Conservation (phyloP, 2,888 invertebrate genomes). For the Drosophila mulleri region DNA sequence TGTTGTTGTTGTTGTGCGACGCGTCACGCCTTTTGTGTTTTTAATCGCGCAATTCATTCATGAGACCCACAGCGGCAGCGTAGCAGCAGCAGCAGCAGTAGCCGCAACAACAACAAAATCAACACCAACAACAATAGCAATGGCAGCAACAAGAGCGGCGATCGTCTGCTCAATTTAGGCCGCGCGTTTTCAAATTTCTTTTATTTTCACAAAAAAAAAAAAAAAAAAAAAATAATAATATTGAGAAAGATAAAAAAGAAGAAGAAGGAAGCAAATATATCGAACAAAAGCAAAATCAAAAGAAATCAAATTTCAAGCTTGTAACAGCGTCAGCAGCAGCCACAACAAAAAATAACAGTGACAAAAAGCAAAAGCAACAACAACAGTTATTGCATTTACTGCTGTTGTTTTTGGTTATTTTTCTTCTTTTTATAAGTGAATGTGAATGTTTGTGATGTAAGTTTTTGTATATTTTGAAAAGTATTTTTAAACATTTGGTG, state of each 20-base stretch:
- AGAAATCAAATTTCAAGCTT: constrained; percentile 75
- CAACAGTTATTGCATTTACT: constrained; percentile 47
- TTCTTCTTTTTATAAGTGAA: constrained; percentile 12
- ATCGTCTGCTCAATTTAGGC: constrained; percentile 55
- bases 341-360: constrained; percentile 29
- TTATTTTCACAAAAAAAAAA: constrained; percentile 51
- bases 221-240: constrained; percentile 1
- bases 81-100: constrained; percentile 7
- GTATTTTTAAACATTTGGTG: constrained; percentile 34
- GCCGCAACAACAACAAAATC: neutral
- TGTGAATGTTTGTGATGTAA: constrained; percentile 68
- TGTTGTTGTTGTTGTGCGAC: constrained; percentile 25
- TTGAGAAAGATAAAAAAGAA: constrained; percentile 24
- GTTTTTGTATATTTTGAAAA: constrained; percentile 50
- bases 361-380: constrained; percentile 34
- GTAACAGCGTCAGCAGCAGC: constrained; percentile 44
- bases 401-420: neutral
- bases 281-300: constrained; percentile 69
- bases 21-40: constrained; percentile 69
- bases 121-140: constrained; percentile 16
- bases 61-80: constrained; percentile 45
- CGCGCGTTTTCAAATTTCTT: constrained; percentile 69
- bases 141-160: constrained; percentile 11
- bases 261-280: constrained; percentile 51
- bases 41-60: constrained; percentile 70